Conservation (phyloP, 2,797 vertebrate species). For the Hypotaenidia okinawae region DNA sequence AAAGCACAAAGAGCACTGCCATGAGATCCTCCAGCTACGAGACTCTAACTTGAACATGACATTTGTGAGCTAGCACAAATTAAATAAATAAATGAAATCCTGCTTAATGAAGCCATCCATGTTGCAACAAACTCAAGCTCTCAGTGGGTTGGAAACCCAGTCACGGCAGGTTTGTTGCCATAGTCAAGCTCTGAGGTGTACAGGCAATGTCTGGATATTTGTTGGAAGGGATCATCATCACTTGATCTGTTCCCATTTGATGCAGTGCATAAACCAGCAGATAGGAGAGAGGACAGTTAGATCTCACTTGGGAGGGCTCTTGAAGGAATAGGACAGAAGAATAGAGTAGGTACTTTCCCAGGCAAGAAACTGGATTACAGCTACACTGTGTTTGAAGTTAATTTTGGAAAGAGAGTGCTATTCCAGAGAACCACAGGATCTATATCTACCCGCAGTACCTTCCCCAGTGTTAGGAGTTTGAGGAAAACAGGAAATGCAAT, state of each 20-base stretch:
- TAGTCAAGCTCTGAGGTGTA: not conserved
- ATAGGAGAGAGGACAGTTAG: not conserved
- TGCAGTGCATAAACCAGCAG: not conserved
- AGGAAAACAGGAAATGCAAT: not conserved
- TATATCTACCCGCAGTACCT: not conserved
- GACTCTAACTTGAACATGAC: not conserved
- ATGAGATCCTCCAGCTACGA: not conserved
- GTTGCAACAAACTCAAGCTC: not conserved
- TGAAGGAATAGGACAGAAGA: not conserved
- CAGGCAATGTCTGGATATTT: not conserved
- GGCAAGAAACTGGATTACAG: not conserved
- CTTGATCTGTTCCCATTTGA: not conserved
- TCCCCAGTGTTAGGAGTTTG: not conserved
- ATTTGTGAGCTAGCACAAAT: not conserved
- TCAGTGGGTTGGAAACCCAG: not conserved
- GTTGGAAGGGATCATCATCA: not conserved
- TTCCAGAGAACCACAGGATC: not conserved
- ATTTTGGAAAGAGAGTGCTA: not conserved
- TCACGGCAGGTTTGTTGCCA: not conserved
- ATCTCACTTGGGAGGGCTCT: not conserved
- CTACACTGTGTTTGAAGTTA: not conserved
- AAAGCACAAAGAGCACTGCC: not conserved
- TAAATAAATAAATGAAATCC: no score
- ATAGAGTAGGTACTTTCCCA: not conserved
- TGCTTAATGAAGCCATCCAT: not conserved